phyloP scores from a whole-genome alignment of 2,797 vertebrate genomes.

The Phrynocephalus forsythii region DNA sequence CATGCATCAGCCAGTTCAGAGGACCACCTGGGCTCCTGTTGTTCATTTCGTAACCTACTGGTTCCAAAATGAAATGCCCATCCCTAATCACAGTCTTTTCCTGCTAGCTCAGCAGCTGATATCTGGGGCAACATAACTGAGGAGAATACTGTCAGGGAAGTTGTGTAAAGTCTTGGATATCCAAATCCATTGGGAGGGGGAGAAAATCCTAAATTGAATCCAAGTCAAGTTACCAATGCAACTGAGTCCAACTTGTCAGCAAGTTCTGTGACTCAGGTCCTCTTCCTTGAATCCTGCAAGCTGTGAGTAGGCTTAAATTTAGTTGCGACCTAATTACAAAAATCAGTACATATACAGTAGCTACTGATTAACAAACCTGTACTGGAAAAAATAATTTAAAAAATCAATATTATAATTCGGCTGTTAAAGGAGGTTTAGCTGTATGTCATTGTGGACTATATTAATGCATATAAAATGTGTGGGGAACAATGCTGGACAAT shows the following conservation, averaged over 20 bases:
- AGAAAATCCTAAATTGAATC: no score
- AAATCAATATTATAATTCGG: background rate
- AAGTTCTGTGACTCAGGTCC: no score
- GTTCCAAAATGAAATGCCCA: no score
- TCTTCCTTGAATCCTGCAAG: no score
- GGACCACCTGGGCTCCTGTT: no score
- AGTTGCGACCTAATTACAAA: no score
- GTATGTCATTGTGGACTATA: background rate
- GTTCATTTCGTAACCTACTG: no score
- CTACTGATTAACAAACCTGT: background rate
- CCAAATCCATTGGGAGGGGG: no score
- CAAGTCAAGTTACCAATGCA: no score
- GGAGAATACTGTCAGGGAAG: background rate
- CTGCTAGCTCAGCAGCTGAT: background rate
- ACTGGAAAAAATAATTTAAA: background rate
- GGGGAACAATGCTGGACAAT: rapidly evolving
- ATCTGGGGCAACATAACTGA: background rate
- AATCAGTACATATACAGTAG: background rate
- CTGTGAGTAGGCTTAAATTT: background rate
- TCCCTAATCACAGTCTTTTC: background rate
- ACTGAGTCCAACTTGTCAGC: no score
- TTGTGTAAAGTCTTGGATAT: no score
- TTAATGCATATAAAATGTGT: background rate
- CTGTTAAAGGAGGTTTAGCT: background rate
- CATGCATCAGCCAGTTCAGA: no score